Base-by-base conservation (phyloP, 1,140 invertebrate species). In the Macrobrachium nipponense region DNA sequence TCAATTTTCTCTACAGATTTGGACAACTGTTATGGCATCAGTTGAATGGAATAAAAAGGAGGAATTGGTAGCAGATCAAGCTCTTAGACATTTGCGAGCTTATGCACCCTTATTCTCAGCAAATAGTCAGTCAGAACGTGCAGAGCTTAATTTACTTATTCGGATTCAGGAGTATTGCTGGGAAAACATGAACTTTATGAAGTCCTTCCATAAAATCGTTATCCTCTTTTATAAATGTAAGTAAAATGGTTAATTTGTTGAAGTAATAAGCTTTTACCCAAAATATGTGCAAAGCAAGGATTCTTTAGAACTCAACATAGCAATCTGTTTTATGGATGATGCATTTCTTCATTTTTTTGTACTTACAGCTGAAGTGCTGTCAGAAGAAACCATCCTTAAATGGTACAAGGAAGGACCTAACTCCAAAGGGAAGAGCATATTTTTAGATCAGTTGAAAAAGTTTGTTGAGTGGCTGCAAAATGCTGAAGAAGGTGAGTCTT, bases 11-110 rank as follows among this genome's bases (percentile, higher is more conserved):
- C 82, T 88, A 17, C 86, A 93, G 93, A 95, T 98, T 90, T 99
- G 97, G 97, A 95, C 94, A 89, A 96, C 96, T 86, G 94, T 99
- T 89, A 99, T 99, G 97, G 94, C 94, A 80, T 94, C 96, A 89
- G 96, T 96, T 66, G 97, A 99, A 92, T 99, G 97, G 97, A 99
- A 98, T 92, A 99, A 99, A 92, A 98, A 98, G 91, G 97, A 98
- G 92, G 97, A 99, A 91, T 92, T 99, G 85, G 94, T 98, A 86
- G 97, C 97, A 27, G 89, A 90, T 43, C 89, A 90, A 78, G 89
- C 89, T 36, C 72, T 89, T 18, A 87, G 87, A 80, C 89, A 90
- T 86, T 80, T 90, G 23, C 84, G 87, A 59, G 86, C 93, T 87
- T 98, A 97, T 91, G 95, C 96, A 89, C 93, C 94, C 68, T 92